Evolutionary conservation across 2,113 vertebrate genomes (phyloP).

Genomic region (Columba livia): DNA sequence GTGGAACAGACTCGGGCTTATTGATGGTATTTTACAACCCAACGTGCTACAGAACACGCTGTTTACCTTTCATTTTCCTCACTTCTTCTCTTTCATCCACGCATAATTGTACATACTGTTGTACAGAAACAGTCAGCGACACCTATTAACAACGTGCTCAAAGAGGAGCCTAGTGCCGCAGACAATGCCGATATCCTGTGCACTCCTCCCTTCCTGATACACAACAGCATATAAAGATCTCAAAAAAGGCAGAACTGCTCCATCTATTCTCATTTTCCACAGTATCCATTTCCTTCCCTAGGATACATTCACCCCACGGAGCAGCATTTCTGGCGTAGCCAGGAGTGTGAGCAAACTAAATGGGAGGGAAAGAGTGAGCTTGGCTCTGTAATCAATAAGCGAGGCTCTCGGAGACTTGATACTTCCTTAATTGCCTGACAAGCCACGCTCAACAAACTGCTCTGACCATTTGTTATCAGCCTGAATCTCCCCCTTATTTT

Average conservation of each 20-base stretch:
- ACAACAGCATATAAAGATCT: not conserved
- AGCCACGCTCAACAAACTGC: not conserved
- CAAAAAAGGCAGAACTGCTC: not conserved
- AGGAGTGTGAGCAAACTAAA: not conserved
- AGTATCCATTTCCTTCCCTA: not conserved
- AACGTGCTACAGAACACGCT: not conserved
- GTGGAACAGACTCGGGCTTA: not conserved
- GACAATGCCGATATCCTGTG: not conserved
- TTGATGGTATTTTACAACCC: not conserved
- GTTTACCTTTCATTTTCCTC: not conserved
- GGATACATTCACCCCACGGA: not conserved
- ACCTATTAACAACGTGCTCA: accelerated
- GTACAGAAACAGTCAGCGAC: not conserved
- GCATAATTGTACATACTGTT: accelerated
- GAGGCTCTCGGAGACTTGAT: not conserved
- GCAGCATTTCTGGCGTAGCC: not conserved
- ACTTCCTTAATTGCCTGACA: not conserved
- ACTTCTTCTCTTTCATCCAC: not conserved
- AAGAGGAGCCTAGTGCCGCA: not conserved
- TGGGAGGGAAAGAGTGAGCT: not conserved
- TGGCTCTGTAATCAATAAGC: not conserved
- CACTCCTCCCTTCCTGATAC: not conserved
- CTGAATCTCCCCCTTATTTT: not conserved
- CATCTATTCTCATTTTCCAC: not conserved
- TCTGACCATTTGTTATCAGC: not conserved